Evolutionary conservation across 2,113 vertebrate genomes (phyloP), one percentile per base, ranked within the genome.

Genomic region (Pseudorasbora parva): DNA sequence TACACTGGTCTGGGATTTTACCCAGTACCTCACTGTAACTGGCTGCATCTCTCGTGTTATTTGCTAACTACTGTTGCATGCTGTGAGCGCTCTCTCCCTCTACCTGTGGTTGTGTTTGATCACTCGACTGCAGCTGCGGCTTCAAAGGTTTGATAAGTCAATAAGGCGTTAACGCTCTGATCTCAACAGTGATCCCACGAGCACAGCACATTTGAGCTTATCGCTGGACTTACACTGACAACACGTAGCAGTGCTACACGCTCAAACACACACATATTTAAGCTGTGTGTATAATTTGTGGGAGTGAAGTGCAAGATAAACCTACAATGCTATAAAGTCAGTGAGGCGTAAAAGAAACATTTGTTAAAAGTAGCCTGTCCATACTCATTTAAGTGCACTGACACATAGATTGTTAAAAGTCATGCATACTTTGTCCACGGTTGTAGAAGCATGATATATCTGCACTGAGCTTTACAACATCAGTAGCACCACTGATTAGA

Each of bases 141-240:
- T 78, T 77, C 51, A 77, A 41, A 77, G 54, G 51, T 59, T 57
- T 77, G 75, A 77, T 59, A 78, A 78, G 37, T 78, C 76, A 78
- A 27, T 60, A 78, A 43, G 37, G 37, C 56, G n/a, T 78, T 78
- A 78, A 78, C n/a, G 56, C 30, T 78, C 75, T 59, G 75, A 78
- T 78, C 30, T 60, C 51, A 43, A 59, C 75, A 78, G 51, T 17
- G 75, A 78, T 59, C 30, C 54, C 27, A 59, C 6, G 8, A 43
- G 19, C 56, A 60, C 5, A 59, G 30, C 54, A 8, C 51, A 57
- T 43, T 78, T 23, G 19, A 41, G 75, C 75, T 78, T 57, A 78
- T 43, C 30, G 9, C 45, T 77, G 75, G 54, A 17, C 37, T 78
- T 78, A 78, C 5, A 1, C 33, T 41, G 30, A 41, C 51, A 60